Percentiles rank a stretch among this genome's conserved stretches.
Conservation (phyloP, 2,113 vertebrate species). For the Pao palembangensis region DNA sequence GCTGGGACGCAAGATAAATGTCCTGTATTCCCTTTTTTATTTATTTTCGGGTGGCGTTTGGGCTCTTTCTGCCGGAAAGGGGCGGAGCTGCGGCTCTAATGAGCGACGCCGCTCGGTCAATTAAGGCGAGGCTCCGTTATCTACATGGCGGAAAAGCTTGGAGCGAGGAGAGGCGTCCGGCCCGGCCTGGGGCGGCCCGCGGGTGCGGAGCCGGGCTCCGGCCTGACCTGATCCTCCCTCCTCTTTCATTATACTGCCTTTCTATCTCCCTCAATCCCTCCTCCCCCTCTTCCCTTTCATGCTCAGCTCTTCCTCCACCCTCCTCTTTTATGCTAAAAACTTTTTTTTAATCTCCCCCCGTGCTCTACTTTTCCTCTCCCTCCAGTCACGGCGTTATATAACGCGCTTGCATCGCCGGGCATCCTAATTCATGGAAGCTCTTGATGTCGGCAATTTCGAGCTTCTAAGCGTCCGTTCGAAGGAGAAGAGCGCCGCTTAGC, state of each 20-base stretch:
- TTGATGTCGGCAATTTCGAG: conserved; percentile 67
- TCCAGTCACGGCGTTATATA: conserved; percentile 69
- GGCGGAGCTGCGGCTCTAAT: conserved; percentile 43
- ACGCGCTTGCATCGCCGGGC: conserved; percentile 56
- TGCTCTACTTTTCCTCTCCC: conserved; percentile 67
- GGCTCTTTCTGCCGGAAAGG: conserved; percentile 30
- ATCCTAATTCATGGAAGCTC: conserved; percentile 66
- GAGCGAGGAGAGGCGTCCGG: conserved; percentile 35
- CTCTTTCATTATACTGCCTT: conserved; percentile 43
- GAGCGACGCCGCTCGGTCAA: conserved; percentile 62
- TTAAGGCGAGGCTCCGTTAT: conserved; percentile 72
- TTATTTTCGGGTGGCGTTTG: conserved; percentile 32
- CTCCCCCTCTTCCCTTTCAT: conserved; percentile 39
- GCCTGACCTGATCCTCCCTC: conserved; percentile 45
- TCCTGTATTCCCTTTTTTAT: conserved; percentile 34
- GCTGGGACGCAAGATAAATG: conserved; percentile 62
- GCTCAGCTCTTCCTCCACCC: conserved; percentile 29
- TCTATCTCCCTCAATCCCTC: conserved; percentile 44
- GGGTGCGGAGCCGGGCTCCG: conserved; percentile 31
- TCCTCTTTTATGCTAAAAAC: conserved; percentile 60
- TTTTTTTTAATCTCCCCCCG: conserved; percentile 67
- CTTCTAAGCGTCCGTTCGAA: conserved; percentile 55
- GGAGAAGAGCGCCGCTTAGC: conserved; percentile 50
- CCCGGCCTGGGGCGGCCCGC: conserved; percentile 25
- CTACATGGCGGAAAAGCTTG: conserved; percentile 60